Conservation (phyloP, 92 coral and sea anemone species). For the Pocillopora grandis region DNA sequence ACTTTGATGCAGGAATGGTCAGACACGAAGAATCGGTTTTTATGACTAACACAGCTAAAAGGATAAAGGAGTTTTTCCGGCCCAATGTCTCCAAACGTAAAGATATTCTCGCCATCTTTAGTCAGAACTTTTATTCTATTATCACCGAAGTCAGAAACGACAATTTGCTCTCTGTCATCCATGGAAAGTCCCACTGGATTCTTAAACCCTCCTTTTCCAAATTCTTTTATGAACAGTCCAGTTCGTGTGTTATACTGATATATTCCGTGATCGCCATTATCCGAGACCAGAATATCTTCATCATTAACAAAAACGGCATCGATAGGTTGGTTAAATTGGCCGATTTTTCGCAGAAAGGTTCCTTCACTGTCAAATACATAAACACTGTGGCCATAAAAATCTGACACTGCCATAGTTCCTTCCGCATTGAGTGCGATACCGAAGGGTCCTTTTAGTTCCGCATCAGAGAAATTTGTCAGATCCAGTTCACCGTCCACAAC, state of each 20-base stretch:
- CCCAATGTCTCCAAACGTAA: conserved; percentile 5
- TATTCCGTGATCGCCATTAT: too few relatives aligned
- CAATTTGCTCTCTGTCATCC: neutral
- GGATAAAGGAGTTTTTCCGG: neutral
- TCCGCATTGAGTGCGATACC: too few relatives aligned
- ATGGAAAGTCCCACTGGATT: neutral
- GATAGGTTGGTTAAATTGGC: too few relatives aligned
- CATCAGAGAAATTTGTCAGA: too few relatives aligned
- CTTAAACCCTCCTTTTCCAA: neutral
- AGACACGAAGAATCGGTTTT: neutral
- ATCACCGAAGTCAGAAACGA: neutral
- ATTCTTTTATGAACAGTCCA: neutral
- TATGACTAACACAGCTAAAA: neutral
- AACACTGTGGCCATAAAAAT: too few relatives aligned
- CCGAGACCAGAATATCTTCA: too few relatives aligned
- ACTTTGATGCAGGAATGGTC: neutral
- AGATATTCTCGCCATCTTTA: neutral
- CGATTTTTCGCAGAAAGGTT: too few relatives aligned
- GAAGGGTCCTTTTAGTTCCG: too few relatives aligned
- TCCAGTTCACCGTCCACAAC: neutral
- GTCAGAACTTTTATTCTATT: neutral
- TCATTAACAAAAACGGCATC: too few relatives aligned
- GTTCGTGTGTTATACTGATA: neutral
- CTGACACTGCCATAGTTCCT: too few relatives aligned
- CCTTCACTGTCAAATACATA: too few relatives aligned